phyloP scores from a whole-genome alignment of 2,113 vertebrate species.

The Proterorhinus semilunaris region DNA sequence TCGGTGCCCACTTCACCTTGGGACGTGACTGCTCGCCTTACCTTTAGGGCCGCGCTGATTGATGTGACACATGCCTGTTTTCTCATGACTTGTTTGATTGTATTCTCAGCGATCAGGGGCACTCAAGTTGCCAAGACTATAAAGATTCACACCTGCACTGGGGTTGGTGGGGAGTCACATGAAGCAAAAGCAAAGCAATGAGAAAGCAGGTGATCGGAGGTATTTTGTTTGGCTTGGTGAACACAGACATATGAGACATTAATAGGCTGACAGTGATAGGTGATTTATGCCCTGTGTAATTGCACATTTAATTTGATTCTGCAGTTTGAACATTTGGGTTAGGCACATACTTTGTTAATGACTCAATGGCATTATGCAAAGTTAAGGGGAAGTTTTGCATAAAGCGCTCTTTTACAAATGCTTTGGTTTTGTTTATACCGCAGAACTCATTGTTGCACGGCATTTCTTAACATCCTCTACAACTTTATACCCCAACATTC shows the following conservation, averaged over 20 bases:
- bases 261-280: constrained; percentile 18
- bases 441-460: not conserved
- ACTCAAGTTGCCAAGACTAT: constrained; percentile 62
- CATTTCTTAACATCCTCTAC: too few species aligned
- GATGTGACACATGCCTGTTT: constrained; percentile 69
- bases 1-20: constrained; percentile 35
- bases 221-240: constrained; percentile 49
- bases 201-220: constrained; percentile 57
- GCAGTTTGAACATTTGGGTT: constrained; percentile 10
- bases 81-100: constrained; percentile 77
- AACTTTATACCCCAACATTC: too few species aligned
- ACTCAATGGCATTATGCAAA: not conserved
- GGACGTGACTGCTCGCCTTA: constrained; percentile 45
- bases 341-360: constrained; percentile 17
- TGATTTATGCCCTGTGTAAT: constrained; percentile 42
- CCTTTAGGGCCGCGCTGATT: constrained; percentile 65
- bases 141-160: constrained; percentile 71
- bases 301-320: constrained; percentile 11
- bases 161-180: constrained; percentile 31
- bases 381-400: not conserved
- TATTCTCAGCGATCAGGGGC: constrained; percentile 65
- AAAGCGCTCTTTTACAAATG: not conserved
- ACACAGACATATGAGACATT: constrained; percentile 2
- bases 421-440: not conserved
- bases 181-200: constrained; percentile 28